Evolutionary conservation across 2,888 invertebrate species (phyloP).

Genomic region (Marronus borbonicus): DNA sequence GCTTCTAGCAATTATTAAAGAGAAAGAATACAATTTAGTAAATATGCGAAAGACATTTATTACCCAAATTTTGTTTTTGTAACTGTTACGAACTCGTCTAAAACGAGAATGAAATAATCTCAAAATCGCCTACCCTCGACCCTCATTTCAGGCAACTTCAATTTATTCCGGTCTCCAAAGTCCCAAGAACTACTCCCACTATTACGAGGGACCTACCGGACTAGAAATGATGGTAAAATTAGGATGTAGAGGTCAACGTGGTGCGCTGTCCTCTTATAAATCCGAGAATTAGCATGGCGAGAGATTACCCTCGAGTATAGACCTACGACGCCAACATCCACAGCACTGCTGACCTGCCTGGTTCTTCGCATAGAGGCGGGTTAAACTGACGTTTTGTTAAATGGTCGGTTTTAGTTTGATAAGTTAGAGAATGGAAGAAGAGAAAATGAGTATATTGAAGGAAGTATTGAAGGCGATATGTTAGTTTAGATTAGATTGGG

Average conservation of each 20-base stretch:
- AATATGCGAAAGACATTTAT: too few relatives aligned
- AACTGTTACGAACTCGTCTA: not conserved
- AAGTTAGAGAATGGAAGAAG: not conserved
- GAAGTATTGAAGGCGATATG: too few relatives aligned
- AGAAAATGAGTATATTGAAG: too few relatives aligned
- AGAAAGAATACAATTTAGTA: too few relatives aligned
- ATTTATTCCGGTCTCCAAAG: slow-evolving; percentile 63
- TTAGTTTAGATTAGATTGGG: too few relatives aligned
- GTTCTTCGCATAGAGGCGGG: not conserved
- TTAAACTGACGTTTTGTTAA: not conserved
- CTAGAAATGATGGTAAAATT: slow-evolving; percentile 58
- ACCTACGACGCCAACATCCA: not conserved
- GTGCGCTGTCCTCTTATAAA: slow-evolving; percentile 63
- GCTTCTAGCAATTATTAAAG: too few relatives aligned
- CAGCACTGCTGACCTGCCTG: not conserved
- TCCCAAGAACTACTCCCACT: slow-evolving; percentile 50
- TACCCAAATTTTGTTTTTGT: not conserved
- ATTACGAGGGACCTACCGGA: not conserved
- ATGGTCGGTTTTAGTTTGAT: slow-evolving; percentile 18
- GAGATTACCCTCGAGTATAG: not conserved
- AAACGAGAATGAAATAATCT: not conserved
- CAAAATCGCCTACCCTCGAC: not conserved
- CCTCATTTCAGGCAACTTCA: slow-evolving; percentile 49
- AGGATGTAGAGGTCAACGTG: slow-evolving; percentile 65
- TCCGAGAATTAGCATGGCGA: slow-evolving; percentile 67